Evolutionary conservation across 2,797 vertebrate genomes (phyloP), one percentile per base, ranked within the genome.

Genomic region (Eulemur mongoz): DNA sequence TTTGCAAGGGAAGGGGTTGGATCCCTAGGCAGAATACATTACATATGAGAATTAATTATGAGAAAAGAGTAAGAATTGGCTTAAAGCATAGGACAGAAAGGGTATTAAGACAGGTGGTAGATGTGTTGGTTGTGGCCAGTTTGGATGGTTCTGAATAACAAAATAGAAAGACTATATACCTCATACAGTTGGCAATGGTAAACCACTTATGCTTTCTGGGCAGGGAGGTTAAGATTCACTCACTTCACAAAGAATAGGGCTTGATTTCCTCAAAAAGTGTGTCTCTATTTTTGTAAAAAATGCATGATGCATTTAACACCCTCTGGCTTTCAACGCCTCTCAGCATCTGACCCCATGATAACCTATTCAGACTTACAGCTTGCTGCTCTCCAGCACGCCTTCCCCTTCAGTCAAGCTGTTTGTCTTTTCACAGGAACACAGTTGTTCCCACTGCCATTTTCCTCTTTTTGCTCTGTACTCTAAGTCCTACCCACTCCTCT

Each of bases 241-340:
- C 9, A 35, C 32, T 86, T 76, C 50, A 93, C n/a, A 88, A 78
- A 87, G 38, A 72, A 59, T 11, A 95, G 32, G 72, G 35, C 75
- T 80, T 93, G 45, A 86, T 65, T 89, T 92, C 59, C 43, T 93
- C 30, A 96, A 95, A 92, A 88, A n/a, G 57, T 72, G 4, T 88
- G 20, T 38, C 23, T 32, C 18, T 61, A 52, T 61, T 80, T 70
- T 82, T 72, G 48, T 32, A 92, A 82, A 80, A 75, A 38, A 78
- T 2, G 4, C 43, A 81, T 50, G 65, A 75, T 75, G 32, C 27
- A 81, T 59, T 23, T 61, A 86, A 45, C 4, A 45, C 2, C 20
- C 59, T n/a, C 20, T 82, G 75, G 61, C 38, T 86, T 84, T 90
- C 57, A 81, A 81, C n/a, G 13, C 22, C 69, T 8, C 50, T 80